Percentiles rank a stretch among this genome's conserved stretches.
Conservation (phyloP, 1,140 invertebrate species). For the Helicoverpa zea region DNA sequence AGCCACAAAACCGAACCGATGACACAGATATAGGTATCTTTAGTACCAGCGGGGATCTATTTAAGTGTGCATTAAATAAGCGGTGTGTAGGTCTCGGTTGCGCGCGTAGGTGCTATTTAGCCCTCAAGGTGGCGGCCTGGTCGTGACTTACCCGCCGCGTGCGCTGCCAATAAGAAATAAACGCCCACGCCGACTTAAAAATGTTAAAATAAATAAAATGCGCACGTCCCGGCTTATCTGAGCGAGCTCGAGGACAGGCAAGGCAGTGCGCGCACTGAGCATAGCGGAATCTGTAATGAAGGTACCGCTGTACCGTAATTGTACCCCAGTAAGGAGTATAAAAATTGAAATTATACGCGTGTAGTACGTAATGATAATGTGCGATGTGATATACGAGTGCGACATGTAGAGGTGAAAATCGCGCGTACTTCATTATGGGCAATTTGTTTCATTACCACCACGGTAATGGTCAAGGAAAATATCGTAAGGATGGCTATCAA, state of each 20-base stretch:
- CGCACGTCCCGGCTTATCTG: constrained; percentile 83
- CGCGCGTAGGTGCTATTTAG: constrained; percentile 82
- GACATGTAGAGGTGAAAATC: background rate
- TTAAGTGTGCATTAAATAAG: constrained; percentile 71
- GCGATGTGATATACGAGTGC: background rate
- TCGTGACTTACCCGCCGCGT: constrained; percentile 82
- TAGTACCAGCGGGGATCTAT: constrained; percentile 59
- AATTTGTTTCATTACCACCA: too few species aligned
- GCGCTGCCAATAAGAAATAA: constrained; percentile 71
- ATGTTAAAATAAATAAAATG: constrained; percentile 86
- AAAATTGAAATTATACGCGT: constrained; percentile 21
- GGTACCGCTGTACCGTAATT: constrained; percentile 36
- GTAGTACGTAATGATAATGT: background rate
- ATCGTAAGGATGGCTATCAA: too few species aligned
- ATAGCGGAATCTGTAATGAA: background rate
- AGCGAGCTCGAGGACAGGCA: constrained; percentile 75
- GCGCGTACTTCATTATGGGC: background rate
- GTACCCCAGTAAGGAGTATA: constrained; percentile 42
- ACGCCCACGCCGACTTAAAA: constrained; percentile 76
- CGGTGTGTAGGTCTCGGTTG: constrained; percentile 62
- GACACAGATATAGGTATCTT: constrained; percentile 22
- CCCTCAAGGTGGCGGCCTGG: constrained; percentile 79
- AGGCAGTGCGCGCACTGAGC: constrained; percentile 64
- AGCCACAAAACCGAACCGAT: constrained; percentile 3
- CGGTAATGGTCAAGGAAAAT: too few species aligned